Base-by-base conservation (phyloP, 2,888 invertebrate species). In the Apocheima hispidaria region DNA sequence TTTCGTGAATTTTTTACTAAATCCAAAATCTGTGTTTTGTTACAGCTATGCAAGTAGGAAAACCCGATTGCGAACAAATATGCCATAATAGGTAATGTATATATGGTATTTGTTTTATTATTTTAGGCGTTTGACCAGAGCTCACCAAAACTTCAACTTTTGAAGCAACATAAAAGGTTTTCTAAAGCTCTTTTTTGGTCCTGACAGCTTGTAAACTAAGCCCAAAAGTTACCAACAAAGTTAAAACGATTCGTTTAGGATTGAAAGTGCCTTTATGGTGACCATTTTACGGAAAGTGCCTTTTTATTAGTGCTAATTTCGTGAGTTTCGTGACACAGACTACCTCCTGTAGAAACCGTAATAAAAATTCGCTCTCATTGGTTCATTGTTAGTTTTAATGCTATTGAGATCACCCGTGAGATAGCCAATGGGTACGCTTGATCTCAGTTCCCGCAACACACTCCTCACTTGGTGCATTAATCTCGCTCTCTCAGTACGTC, bases 141-240 rank as follows among this genome's bases (percentile, higher is more conserved):
- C 40, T 10, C 12, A 20, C 9, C 2, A 4, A 40, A 38, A 18
- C 40, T 18, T 10, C 12, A 38, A 40, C 40, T 14, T 33, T n/a
- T n/a, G 1, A n/a, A 33, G n/a, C 18, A 9, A 14, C 38, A 38
- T n/a, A n/a, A 23, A 43, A n/a, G n/a, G 21, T n/a, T 23, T 43
- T 5, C 40, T 1, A 10, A 40, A 40, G 21, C 26, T 44, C 5
- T 4, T 28, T 28, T 28, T 44, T 44, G 44, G 16, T 44, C 12
- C 44, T 16, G 33, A 5, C 20, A 48, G 30, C 33, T 33, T 30
- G 18, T 14, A 6, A 4, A 44, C 16, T 44, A 46, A 46, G 48
- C 48, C 33, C 20, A 33, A 48, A 48, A 48, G 33, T 48, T 48
- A 33, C 12, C 20, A 20, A 33, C 6, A 20, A 46, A 44, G 28